Percentiles rank a stretch among this genome's conserved stretches.
Evolutionary conservation across 1,140 invertebrate species (phyloP).

Genomic region (Drosophila subpulchrella): DNA sequence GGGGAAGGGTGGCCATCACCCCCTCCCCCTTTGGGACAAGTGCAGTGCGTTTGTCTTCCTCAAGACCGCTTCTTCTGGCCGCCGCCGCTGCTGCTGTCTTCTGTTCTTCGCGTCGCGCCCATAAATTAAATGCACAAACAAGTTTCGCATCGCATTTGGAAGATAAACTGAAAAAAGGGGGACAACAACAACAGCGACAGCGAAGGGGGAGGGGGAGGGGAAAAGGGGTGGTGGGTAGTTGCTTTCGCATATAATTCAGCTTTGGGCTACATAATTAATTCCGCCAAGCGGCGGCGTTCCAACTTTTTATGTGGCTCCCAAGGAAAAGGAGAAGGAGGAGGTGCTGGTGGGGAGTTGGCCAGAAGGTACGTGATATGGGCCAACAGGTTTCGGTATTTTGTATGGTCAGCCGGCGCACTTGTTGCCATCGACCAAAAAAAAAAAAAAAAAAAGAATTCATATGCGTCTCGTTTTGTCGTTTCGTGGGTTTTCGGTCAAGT

Average conservation of each 20-base stretch:
- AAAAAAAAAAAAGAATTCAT: constrained; percentile 57
- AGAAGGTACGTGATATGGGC: constrained; percentile 78
- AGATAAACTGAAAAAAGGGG: constrained; percentile 75
- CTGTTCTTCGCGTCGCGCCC: constrained; percentile 72
- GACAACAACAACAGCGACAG: constrained; percentile 29
- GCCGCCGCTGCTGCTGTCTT: constrained; percentile 26
- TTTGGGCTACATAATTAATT: constrained; percentile 83
- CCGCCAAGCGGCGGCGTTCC: constrained; percentile 60
- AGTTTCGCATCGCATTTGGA: constrained; percentile 70
- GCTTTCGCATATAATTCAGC: constrained; percentile 82
- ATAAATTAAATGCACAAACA: constrained; percentile 82
- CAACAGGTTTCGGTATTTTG: constrained; percentile 69
- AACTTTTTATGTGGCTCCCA: constrained; percentile 57
- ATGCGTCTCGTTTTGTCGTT: constrained; percentile 69
- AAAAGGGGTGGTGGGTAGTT: constrained; percentile 38
- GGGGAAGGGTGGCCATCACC: constrained; percentile 9
- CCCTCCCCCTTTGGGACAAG: constrained; percentile 56
- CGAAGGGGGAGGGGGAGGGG: constrained; percentile 1
- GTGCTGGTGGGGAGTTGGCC: constrained; percentile 9
- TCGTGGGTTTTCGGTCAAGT: constrained; percentile 59
- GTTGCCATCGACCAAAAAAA: constrained; percentile 62
- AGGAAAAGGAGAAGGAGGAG: constrained; percentile 13
- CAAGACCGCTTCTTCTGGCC: constrained; percentile 26
- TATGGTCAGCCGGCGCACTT: constrained; percentile 65
- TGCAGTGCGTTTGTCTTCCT: constrained; percentile 67